Conservation (phyloP, 2,888 invertebrate genomes). For the Matsumyia berberina region DNA sequence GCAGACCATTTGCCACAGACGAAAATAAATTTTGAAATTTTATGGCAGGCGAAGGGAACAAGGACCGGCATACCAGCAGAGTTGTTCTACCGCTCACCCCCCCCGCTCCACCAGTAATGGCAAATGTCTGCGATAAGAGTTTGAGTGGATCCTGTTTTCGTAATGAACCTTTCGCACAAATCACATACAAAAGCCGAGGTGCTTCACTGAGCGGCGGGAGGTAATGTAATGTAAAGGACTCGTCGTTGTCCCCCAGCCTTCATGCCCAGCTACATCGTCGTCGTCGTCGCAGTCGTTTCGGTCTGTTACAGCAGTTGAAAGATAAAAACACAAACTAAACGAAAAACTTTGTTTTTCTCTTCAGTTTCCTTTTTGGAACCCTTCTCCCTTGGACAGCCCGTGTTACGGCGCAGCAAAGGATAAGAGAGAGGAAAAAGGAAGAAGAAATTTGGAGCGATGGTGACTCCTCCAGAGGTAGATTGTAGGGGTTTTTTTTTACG, state of each 20-base stretch:
- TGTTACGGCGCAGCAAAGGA: background rate
- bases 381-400: background rate
- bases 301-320: constrained; percentile 54
- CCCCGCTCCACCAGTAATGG: constrained; percentile 63
- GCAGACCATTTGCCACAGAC: constrained; percentile 75
- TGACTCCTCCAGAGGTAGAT: constrained; percentile 42
- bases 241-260: no score
- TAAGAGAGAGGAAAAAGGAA: background rate
- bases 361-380: constrained; percentile 34
- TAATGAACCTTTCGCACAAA: constrained; percentile 75
- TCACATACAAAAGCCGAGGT: constrained; percentile 57
- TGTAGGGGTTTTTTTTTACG: constrained; percentile 18
- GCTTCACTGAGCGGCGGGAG: constrained; percentile 6
- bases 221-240: constrained; percentile 50
- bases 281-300: constrained; percentile 20
- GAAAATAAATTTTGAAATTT: constrained; percentile 75
- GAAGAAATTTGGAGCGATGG: constrained; percentile 35
- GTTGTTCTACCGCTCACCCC: constrained; percentile 25
- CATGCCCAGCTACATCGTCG: no score
- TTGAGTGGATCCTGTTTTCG: constrained; percentile 74
- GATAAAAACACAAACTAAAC: constrained; percentile 65
- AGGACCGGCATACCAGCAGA: constrained; percentile 46
- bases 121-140: constrained; percentile 75
- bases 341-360: constrained; percentile 66
- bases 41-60: constrained; percentile 68